Evolutionary conservation across 2,888 invertebrate species (phyloP).

Genomic region (Andrena bicolor): DNA sequence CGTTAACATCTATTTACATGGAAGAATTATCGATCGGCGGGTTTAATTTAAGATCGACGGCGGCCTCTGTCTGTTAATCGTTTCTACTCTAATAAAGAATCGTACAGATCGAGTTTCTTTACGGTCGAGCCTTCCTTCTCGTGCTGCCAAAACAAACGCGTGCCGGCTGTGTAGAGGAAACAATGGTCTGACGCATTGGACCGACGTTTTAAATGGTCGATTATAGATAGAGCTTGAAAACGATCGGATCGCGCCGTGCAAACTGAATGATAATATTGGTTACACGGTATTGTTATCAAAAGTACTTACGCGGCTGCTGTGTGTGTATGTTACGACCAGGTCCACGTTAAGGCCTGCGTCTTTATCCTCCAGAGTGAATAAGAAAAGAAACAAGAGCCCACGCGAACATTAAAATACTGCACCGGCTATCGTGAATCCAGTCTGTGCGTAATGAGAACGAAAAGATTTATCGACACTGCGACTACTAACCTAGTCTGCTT

Average conservation of each 20-base stretch:
- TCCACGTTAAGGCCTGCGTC: too few relatives aligned
- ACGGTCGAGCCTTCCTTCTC: constrained; percentile 18
- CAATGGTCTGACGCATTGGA: constrained; percentile 49
- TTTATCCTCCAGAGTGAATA: too few relatives aligned
- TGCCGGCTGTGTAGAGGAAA: background rate
- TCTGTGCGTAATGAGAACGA: background rate
- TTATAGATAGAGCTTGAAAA: constrained; percentile 23
- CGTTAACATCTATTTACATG: constrained; percentile 25
- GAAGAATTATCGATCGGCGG: constrained; percentile 33
- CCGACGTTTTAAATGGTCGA: constrained; percentile 19
- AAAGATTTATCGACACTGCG: constrained; percentile 12
- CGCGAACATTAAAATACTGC: background rate
- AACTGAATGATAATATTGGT: constrained; percentile 19
- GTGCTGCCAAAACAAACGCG: constrained; percentile 48
- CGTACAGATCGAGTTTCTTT: constrained; percentile 1
- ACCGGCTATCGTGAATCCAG: too few relatives aligned
- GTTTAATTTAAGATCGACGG: constrained; percentile 27
- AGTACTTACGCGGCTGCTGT: background rate
- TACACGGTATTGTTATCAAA: background rate
- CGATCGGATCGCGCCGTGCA: background rate
- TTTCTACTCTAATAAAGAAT: constrained; percentile 29
- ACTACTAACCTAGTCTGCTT: constrained; percentile 42
- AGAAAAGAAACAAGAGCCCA: background rate
- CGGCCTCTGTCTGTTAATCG: constrained; percentile 18
- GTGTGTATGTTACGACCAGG: too few relatives aligned